Base-by-base conservation (phyloP, 2,113 vertebrate genomes). In the Ardeotis arabs region DNA sequence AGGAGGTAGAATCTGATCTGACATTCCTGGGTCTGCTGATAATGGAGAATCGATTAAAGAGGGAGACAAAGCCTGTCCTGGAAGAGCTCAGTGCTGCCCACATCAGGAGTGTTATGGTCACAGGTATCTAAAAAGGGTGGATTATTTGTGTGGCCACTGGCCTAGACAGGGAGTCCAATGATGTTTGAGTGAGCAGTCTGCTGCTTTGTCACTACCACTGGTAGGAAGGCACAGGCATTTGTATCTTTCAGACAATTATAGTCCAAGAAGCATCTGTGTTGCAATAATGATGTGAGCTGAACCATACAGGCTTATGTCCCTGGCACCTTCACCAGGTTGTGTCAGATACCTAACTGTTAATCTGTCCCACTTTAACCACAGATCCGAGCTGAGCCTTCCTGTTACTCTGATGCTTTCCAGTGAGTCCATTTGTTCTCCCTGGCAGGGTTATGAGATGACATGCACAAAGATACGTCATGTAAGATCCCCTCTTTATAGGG, bases 71-170 rank as follows among this genome's bases (percentile, higher is more conserved):
- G n/a, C 94, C 97, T 55, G 97, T 97, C 33, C 95, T 98, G 73
- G 96, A 97, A 84, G 98, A 98, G 69, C 98, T 98, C 87, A 96
- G 85, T 60, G 96, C 98, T 60, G 98, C 98, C 69, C 20, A 4
- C 76, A 97, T 98, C 94, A 98, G 98, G 86, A 98, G 94, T 4
- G 98, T 98, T 27, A 98, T 98, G 98, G 97, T 98, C 56, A 98
- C 98, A 98, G 98, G 98, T 98, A 97, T 10, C 22, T 81, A 47
- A 68, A 68, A 35, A 21, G 27, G 7, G 7, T 73, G 58, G 55
- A 60, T 62, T 33, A 15, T 50, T 86, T 55, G 20, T 69, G 21
- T 74, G 24, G 45, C 21, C 39, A 29, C 28, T 70, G 62, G 22
- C 28, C 17, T 22, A 45, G 22, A n/a, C 16, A 83, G 24, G n/a